Conservation (phyloP, 2,797 vertebrate genomes). For the Tinamus major region DNA sequence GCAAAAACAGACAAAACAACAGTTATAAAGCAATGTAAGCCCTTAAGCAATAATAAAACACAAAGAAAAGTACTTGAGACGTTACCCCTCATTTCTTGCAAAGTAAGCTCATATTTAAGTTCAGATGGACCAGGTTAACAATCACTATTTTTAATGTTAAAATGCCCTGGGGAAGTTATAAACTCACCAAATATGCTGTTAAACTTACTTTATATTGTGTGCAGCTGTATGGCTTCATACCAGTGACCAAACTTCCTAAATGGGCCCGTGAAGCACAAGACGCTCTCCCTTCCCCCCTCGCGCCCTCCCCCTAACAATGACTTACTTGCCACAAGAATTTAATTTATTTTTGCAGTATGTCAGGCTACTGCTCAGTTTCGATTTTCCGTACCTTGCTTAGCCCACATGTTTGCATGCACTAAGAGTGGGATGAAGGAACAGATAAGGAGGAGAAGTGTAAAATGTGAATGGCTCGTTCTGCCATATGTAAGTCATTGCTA, state of each 20-base stretch:
- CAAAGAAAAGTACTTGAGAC: conserved; percentile 74
- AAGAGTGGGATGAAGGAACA: neutral
- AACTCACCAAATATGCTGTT: conserved; percentile 84
- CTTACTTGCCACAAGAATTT: conserved; percentile 78
- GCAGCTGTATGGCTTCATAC: conserved; percentile 85
- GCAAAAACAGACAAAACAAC: conserved; percentile 70
- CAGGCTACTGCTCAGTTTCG: conserved; percentile 64
- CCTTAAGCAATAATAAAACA: conserved; percentile 77
- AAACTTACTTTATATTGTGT: conserved; percentile 84
- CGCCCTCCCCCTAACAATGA: conserved; percentile 72
- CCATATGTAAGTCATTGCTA: neutral
- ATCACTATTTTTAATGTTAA: conserved; percentile 86
- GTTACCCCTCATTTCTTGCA: conserved; percentile 80
- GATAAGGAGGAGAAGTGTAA: neutral
- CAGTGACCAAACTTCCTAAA: conserved; percentile 82
- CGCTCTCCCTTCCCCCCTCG: conserved; percentile 57
- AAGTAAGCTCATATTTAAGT: conserved; percentile 81
- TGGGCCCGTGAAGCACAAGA: conserved; percentile 71
- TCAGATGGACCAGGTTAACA: conserved; percentile 83
- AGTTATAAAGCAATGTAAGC: conserved; percentile 69
- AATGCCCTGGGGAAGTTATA: conserved; percentile 84
- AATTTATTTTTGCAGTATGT: conserved; percentile 72
- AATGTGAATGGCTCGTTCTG: neutral
- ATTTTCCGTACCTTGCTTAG: conserved; percentile 66
- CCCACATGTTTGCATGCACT: neutral